phyloP scores from a whole-genome alignment of 2,888 invertebrate species.

The Glaucopsyche alexis region DNA sequence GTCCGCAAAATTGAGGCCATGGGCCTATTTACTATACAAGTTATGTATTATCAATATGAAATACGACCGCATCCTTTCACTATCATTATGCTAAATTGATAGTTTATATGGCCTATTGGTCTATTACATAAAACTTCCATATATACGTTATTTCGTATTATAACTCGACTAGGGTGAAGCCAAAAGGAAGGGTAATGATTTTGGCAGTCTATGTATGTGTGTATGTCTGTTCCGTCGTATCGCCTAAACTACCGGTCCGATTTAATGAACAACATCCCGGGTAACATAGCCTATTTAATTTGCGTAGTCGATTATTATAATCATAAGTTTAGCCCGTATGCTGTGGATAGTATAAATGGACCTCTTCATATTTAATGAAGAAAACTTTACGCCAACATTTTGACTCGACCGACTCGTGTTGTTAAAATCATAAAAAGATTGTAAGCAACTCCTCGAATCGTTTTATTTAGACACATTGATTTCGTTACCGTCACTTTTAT shows the following conservation, averaged over 20 bases:
- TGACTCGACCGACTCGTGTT: background rate
- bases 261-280: too few species aligned
- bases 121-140: background rate
- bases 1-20: conserved; percentile 8
- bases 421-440: background rate
- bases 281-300: too few species aligned
- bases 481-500: background rate
- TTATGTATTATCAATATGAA: background rate
- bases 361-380: background rate
- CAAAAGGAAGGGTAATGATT: too few species aligned
- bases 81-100: background rate
- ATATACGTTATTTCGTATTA: background rate
- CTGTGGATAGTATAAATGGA: background rate
- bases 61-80: background rate
- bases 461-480: conserved; percentile 1
- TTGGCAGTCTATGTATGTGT: too few species aligned
- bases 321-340: too few species aligned
- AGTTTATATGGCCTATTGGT: background rate
- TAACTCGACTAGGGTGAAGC: too few species aligned
- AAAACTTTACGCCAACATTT: background rate
- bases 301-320: too few species aligned
- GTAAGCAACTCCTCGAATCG: background rate
- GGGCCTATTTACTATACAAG: background rate
- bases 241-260: too few species aligned
- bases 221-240: too few species aligned